Evolutionary conservation across 2,888 invertebrate species (phyloP).

Genomic region (Conchocele bisecta): DNA sequence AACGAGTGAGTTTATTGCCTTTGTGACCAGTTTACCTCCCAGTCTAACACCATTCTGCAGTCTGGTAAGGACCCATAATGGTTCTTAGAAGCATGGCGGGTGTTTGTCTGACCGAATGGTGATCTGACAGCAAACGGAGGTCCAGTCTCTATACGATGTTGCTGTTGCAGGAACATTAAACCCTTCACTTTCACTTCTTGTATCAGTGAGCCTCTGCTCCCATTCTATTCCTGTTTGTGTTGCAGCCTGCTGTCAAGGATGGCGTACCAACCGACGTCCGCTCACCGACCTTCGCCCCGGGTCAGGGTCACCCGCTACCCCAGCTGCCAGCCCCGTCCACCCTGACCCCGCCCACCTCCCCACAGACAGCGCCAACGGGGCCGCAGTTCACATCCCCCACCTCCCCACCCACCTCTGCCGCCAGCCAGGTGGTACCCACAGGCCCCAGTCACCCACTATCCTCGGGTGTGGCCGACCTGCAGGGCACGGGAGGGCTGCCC

Average conservation of each 20-base stretch:
- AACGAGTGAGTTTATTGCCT: no score
- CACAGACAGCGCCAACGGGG: slow-evolving; percentile 29
- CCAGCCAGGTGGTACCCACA: slow-evolving; percentile 21
- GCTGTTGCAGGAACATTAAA: no score
- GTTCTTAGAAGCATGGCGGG: no score
- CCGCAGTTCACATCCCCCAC: slow-evolving; percentile 45
- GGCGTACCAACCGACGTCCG: slow-evolving; percentile 65
- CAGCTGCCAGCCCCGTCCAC: slow-evolving; percentile 2
- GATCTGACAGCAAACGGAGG: no score
- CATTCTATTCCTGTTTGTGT: slow-evolving; percentile 7
- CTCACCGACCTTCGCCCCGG: slow-evolving; percentile 70
- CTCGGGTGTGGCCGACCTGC: slow-evolving; percentile 31
- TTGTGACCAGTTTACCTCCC: no score
- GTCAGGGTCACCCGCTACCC: slow-evolving; percentile 23
- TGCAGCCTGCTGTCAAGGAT: slow-evolving; percentile 61
- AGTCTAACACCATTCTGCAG: no score
- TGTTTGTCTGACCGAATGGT: no score
- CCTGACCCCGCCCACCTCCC: slow-evolving; percentile 50
- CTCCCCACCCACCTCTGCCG: slow-evolving; percentile 65
- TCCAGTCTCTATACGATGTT: no score
- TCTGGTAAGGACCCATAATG: no score
- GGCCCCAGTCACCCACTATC: slow-evolving; percentile 30
- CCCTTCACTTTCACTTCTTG: no score
- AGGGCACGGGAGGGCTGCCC: slow-evolving; percentile 21
- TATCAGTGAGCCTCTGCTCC: no score